phyloP scores from a whole-genome alignment of 64 coral and sea anemone species.

The Dendronephthya gigantea region DNA sequence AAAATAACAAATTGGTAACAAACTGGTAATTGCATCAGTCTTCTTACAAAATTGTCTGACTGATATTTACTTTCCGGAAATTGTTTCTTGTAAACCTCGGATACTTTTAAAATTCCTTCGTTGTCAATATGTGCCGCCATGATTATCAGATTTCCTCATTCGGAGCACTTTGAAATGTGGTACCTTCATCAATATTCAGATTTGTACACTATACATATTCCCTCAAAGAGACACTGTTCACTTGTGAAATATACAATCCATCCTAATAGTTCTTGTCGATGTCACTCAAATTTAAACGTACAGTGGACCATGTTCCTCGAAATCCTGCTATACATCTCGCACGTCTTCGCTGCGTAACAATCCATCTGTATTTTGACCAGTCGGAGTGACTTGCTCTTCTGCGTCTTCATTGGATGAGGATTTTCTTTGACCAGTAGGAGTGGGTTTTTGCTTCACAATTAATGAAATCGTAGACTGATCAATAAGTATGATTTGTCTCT shows the following conservation, averaged over 20 bases:
- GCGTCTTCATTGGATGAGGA: too few species aligned
- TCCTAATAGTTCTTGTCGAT: not conserved
- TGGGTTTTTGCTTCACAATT: too few species aligned
- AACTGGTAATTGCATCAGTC: slow-evolving; percentile 13
- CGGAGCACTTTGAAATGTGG: not conserved
- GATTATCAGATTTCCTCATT: not conserved
- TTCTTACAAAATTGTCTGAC: slow-evolving; percentile 6
- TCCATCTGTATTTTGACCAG: too few species aligned
- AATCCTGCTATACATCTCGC: too few species aligned
- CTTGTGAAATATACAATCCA: not conserved
- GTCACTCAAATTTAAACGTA: slow-evolving; percentile 30
- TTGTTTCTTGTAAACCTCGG: not conserved
- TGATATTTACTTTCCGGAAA: not conserved
- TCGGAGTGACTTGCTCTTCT: too few species aligned
- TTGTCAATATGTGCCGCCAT: not conserved
- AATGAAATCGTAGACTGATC: too few species aligned
- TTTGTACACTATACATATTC: not conserved
- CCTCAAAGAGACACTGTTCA: not conserved
- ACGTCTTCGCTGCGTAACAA: too few species aligned
- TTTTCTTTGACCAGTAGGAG: too few species aligned
- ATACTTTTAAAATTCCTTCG: not conserved
- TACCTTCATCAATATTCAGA: slow-evolving; percentile 9
- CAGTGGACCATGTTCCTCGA: too few species aligned
- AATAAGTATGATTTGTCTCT: too few species aligned
- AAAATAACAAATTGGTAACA: too few species aligned